phyloP scores from a whole-genome alignment of 2,113 vertebrate species.

The Urocynchramus pylzowi region DNA sequence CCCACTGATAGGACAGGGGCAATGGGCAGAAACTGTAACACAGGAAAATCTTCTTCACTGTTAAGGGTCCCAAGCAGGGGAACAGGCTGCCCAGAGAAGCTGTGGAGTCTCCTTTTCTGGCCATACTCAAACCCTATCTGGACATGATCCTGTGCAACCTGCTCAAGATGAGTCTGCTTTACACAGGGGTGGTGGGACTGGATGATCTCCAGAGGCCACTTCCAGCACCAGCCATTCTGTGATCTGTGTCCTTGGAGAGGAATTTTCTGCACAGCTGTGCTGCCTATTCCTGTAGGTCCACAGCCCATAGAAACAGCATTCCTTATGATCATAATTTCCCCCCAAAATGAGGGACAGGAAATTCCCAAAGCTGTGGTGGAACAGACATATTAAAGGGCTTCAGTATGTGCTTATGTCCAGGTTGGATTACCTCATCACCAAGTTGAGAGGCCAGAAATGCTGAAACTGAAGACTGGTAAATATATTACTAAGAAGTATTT shows the following conservation, averaged over 20 bases:
- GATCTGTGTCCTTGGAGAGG: background rate
- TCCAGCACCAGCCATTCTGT: background rate
- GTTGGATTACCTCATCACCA: background rate
- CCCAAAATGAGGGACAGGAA: background rate
- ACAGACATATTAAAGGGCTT: background rate
- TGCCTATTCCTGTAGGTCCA: background rate
- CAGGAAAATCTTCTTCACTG: background rate
- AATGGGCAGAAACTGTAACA: accelerated
- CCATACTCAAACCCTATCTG: background rate
- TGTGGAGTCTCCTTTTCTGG: background rate
- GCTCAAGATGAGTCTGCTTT: accelerated
- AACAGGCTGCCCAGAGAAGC: background rate
- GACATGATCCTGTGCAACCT: background rate
- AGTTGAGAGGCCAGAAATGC: background rate
- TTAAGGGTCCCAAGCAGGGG: background rate
- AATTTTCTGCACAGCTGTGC: accelerated
- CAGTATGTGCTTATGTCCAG: background rate
- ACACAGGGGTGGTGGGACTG: background rate
- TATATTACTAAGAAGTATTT: background rate
- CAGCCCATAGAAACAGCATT: accelerated
- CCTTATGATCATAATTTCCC: background rate
- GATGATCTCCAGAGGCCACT: background rate
- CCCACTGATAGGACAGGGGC: background rate
- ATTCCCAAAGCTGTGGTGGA: background rate
- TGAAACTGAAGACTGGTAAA: background rate